These are phyloP conservation scores for Platorchestia sp. DNA, from an alignment of 1,140 invertebrate species.

Conservation along the genomic window DNA sequence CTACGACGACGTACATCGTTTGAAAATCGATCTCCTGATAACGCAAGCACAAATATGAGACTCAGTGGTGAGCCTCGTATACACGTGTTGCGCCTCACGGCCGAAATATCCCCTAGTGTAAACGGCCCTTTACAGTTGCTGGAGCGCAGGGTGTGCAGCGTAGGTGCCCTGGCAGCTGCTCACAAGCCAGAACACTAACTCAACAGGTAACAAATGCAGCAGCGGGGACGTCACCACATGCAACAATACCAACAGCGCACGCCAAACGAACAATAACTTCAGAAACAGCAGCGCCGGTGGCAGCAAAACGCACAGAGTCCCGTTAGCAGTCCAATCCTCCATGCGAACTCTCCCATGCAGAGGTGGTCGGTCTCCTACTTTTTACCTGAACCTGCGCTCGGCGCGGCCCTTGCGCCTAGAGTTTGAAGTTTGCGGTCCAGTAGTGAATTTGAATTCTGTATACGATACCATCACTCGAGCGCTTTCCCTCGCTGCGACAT, in stretches of 20 bases:
- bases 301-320: not conserved
- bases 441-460: not conserved
- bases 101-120: too few relatives aligned
- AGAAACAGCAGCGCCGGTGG: not conserved
- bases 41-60: too few relatives aligned
- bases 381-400: not conserved
- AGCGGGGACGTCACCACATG: not conserved
- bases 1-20: too few relatives aligned
- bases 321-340: not conserved
- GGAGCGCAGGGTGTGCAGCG: not conserved
- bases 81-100: too few relatives aligned
- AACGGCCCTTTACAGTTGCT: too few relatives aligned
- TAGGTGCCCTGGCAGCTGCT: not conserved
- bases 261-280: not conserved
- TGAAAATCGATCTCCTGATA: too few relatives aligned
- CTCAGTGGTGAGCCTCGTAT: too few relatives aligned
- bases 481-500: not conserved
- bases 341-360: not conserved
- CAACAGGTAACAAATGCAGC: not conserved
- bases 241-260: not conserved
- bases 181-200: too few relatives aligned
- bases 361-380: not conserved
- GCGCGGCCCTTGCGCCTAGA: not conserved
- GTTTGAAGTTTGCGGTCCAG: not conserved
- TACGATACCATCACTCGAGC: not conserved